phyloP scores from a whole-genome alignment of 2,797 vertebrate genomes.

The Scleropages formosus region DNA sequence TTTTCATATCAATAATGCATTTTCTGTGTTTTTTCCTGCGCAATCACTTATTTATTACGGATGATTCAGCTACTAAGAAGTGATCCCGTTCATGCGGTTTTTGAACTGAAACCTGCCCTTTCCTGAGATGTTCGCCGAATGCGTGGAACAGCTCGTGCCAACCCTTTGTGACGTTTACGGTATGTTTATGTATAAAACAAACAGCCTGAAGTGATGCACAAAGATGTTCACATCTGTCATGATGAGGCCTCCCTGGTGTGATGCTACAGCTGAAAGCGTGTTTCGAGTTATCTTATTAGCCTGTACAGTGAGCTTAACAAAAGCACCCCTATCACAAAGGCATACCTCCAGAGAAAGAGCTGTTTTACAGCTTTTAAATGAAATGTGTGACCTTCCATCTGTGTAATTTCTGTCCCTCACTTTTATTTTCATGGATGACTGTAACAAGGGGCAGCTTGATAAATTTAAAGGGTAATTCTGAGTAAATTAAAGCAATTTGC shows the following conservation, averaged over 20 bases:
- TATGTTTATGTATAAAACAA: neutral
- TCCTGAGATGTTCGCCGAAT: neutral
- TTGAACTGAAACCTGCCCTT: neutral
- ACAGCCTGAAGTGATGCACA: neutral
- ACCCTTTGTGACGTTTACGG: neutral
- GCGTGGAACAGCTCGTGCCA: neutral
- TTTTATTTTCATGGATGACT: neutral
- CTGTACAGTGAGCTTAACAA: neutral
- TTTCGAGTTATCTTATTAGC: neutral
- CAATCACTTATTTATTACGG: neutral
- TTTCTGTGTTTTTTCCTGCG: neutral
- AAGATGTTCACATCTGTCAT: neutral
- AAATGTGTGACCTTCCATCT: conserved; percentile 7
- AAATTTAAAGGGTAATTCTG: conserved; percentile 24
- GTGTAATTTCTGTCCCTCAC: neutral
- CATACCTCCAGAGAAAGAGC: neutral
- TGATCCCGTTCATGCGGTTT: neutral
- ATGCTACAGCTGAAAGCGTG: neutral
- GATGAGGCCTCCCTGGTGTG: neutral
- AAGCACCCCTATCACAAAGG: neutral
- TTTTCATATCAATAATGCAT: conserved; percentile 17
- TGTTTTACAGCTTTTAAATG: conserved; percentile 12
- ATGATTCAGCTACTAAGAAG: neutral
- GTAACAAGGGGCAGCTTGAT: conserved; percentile 12
- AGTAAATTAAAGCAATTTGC: conserved; percentile 27